Evolutionary conservation across 2,888 invertebrate genomes (phyloP).

Genomic region (Drosophila kokeensis): DNA sequence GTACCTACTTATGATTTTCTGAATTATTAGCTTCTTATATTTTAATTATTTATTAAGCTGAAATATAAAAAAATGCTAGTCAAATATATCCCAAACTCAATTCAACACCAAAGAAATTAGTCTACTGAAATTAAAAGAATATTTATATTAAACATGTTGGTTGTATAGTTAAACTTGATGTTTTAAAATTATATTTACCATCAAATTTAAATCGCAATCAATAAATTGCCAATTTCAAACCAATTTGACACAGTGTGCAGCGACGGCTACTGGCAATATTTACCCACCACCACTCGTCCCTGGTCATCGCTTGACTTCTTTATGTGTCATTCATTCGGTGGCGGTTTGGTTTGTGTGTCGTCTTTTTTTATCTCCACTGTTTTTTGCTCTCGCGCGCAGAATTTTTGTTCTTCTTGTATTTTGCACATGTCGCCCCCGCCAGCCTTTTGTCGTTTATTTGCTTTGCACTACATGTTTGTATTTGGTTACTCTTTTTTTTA

Average conservation of each 20-base stretch:
- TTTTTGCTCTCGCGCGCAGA: slow-evolving; percentile 63
- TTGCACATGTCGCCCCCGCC: slow-evolving; percentile 57
- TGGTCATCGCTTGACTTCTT: slow-evolving; percentile 60
- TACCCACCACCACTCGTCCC: slow-evolving; percentile 49
- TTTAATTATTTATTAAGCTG: not conserved
- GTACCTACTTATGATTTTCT: not conserved
- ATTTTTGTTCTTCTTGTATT: slow-evolving; percentile 44
- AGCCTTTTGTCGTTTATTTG: slow-evolving; percentile 57
- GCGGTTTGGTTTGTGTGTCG: slow-evolving; percentile 69
- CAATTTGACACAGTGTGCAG: slow-evolving; percentile 44
- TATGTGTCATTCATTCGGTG: slow-evolving; percentile 74
- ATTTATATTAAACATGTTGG: not conserved
- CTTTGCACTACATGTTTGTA: slow-evolving; percentile 38
- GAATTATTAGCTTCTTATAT: not conserved
- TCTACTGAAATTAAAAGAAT: not conserved
- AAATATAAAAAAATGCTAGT: not conserved
- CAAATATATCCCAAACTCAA: not conserved
- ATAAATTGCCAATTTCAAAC: not conserved
- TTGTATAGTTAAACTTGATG: not conserved
- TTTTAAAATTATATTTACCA: not conserved
- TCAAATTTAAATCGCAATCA: not conserved
- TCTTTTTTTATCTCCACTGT: slow-evolving; percentile 69
- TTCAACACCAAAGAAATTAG: not conserved
- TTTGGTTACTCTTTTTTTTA: slow-evolving; percentile 25
- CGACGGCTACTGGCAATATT: slow-evolving; percentile 45